Base-by-base conservation (phyloP, 2,797 vertebrate genomes). In the Pangasius mekongensis region DNA sequence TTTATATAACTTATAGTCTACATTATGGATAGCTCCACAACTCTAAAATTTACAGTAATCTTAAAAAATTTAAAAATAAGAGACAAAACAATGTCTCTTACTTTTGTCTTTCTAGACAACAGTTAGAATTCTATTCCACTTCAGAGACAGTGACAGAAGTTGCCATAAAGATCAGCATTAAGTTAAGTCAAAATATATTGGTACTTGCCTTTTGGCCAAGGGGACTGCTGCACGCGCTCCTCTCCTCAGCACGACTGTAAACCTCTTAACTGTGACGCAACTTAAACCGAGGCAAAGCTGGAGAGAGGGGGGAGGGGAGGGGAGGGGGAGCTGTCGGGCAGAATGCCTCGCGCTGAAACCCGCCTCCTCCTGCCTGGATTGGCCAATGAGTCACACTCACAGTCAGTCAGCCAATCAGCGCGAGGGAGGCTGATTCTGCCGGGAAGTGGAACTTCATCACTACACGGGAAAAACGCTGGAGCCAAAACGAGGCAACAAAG, bases 241-340 rank as follows among this genome's bases (percentile, higher is more conserved):
- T 62, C 71, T 85, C 43, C 62, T 87, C 64, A 78, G 88, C 85
- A 3, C 83, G 14, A 6, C 86, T 89, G 90, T 95, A 93, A 94
- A 92, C 92, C 94, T 94, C 93, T 94, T 93, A 92, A 92, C 89
- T 7, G 89, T 81, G 52, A 86, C 67, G 86, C 66, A 71, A 69
- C 82, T 71, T 84, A 82, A 85, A 18, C 69, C 49, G 76, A 77
- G 27, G 54, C 36, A 52, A 36, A 60, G 33, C 49, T 30, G 7
- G 56, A 39, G 60, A 5, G n/a, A n/a, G 60, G 54, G 39, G 73
- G 89, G 76, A 87, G 60, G 86, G 54, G 67, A 74, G 82, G 43
- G 77, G 27, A 30, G 64, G 20, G 11, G 74, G 92, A 91, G 3
- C 47, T 9, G 47, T 9, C 7, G 78, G 87, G 30, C 58, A 22